These are phyloP conservation scores for Lepidochrysops patricia DNA, from an alignment of 2,888 invertebrate genomes.

Conservation along the genomic window DNA sequence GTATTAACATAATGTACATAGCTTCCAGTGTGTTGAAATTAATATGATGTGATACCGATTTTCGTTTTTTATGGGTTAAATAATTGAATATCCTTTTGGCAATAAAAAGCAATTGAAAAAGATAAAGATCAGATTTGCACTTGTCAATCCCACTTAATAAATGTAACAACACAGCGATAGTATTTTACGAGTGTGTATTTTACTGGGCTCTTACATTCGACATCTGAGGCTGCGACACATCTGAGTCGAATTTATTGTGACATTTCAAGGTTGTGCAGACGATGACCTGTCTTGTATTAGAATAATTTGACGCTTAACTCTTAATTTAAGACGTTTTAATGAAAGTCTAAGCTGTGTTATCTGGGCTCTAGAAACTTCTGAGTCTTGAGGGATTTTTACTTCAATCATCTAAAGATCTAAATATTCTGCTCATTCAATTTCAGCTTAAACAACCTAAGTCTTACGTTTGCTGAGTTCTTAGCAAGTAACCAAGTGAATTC, in stretches of 20 bases:
- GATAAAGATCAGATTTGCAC: not conserved
- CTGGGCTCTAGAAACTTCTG: not conserved
- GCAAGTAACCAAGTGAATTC: not conserved
- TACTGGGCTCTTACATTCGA: constrained; percentile 3
- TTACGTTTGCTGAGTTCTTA: not conserved
- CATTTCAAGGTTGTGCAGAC: constrained; percentile 4
- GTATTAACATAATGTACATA: too few relatives aligned
- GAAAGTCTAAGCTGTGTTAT: not conserved
- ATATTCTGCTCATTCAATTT: not conserved
- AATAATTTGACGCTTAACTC: not conserved
- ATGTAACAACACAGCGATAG: not conserved
- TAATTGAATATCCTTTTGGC: too few relatives aligned
- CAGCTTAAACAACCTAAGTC: not conserved
- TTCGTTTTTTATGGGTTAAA: too few relatives aligned
- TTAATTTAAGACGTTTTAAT: not conserved
- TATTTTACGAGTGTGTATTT: constrained; percentile 6
- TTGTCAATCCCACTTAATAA: not conserved
- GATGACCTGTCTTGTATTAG: not conserved
- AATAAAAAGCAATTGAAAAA: not conserved
- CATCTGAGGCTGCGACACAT: constrained; percentile 1
- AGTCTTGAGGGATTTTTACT: not conserved
- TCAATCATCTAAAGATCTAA: not conserved
- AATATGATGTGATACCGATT: too few relatives aligned
- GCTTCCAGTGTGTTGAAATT: too few relatives aligned
- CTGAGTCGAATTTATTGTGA: not conserved